phyloP scores from a whole-genome alignment of 2,797 vertebrate genomes.

The Allenopithecus nigroviridis region DNA sequence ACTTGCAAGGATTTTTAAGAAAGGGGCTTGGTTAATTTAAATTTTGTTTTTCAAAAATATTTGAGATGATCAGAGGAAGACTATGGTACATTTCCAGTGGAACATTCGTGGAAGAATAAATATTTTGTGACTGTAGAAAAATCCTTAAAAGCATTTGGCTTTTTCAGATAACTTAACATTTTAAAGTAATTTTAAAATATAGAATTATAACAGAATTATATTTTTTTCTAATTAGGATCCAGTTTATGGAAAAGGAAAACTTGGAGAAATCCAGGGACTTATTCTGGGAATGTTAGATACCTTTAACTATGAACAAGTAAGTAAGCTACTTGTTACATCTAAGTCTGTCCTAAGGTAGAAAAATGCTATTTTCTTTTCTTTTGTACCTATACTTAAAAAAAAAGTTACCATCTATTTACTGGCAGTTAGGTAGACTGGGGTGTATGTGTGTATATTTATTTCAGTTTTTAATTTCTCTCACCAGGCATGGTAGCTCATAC shows the following conservation, averaged over 20 bases:
- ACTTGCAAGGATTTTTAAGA: neutral
- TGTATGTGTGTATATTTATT: neutral
- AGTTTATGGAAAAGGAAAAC: conserved; percentile 95
- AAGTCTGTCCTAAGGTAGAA: neutral
- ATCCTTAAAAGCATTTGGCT: neutral
- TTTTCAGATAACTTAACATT: conserved; percentile 31
- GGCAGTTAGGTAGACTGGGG: neutral
- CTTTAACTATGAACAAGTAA: conserved; percentile 97
- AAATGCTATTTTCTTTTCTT: neutral
- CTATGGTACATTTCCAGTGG: neutral
- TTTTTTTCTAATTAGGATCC: conserved; percentile 88
- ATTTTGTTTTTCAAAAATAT: conserved; percentile 48
- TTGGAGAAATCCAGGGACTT: conserved; percentile 96
- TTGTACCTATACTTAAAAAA: neutral
- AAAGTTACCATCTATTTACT: conserved; percentile 15
- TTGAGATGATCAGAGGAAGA: neutral
- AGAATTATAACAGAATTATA: conserved; percentile 21
- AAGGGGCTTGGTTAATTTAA: neutral
- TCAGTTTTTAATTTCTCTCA: conserved; percentile 18
- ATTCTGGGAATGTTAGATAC: conserved; percentile 98
- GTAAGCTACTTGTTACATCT: conserved; percentile 80
- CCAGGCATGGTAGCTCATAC: neutral
- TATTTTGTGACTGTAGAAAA: neutral
- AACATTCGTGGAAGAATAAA: neutral
- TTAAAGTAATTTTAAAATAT: conserved; percentile 38